Evolutionary conservation across 2,888 invertebrate genomes (phyloP).

Genomic region (Napeogenes inachia): DNA sequence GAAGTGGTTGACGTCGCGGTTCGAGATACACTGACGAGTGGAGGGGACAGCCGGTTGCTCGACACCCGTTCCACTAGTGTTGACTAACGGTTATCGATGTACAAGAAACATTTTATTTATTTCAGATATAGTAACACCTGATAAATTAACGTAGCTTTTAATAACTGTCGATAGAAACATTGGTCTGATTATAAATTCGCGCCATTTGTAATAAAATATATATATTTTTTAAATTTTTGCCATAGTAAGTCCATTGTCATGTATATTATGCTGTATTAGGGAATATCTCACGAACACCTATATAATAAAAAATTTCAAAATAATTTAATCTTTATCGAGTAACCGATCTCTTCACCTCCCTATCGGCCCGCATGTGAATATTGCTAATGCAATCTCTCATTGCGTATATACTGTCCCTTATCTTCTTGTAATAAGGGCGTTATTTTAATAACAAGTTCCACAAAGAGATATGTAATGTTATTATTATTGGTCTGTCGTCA

Average conservation of each 20-base stretch:
- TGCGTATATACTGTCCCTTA: constrained; percentile 24
- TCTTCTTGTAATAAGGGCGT: constrained; percentile 16
- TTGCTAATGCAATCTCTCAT: constrained; percentile 42
- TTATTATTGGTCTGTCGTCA: constrained; percentile 29
- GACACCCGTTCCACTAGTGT: constrained; percentile 21
- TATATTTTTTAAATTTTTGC: no score
- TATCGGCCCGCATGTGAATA: constrained; percentile 54
- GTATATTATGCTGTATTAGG: no score
- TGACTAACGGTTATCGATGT: constrained; percentile 25
- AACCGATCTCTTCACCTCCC: constrained; percentile 36
- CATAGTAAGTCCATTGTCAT: no score
- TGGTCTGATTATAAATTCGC: no score
- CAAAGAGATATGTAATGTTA: constrained; percentile 13
- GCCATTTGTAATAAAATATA: no score
- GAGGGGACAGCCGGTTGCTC: constrained; percentile 49
- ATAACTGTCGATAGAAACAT: no score
- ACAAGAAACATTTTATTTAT: background rate
- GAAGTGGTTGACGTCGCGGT: constrained; percentile 49
- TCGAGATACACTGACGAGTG: constrained; percentile 49
- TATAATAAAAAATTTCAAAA: background rate
- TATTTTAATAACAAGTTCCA: constrained; percentile 7
- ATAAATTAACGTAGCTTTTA: no score
- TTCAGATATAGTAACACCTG: background rate
- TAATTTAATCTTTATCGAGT: background rate
- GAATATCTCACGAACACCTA: no score